Evolutionary conservation across 2,888 invertebrate genomes (phyloP), one percentile per base, ranked within the genome.

Genomic region (Mallateleia sp.): DNA sequence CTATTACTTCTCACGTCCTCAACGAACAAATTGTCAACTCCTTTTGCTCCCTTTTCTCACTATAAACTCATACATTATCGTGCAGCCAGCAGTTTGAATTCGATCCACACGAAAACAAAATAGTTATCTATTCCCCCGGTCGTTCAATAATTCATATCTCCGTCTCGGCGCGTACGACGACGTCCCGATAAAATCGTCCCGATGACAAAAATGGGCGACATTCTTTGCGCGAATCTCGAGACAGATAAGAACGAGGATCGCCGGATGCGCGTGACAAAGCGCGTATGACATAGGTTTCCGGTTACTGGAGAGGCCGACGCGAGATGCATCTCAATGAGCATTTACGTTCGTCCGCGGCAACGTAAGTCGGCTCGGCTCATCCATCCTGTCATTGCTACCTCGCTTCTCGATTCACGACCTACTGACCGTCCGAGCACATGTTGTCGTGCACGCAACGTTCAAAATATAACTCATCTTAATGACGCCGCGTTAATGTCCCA

Each of bases 261-360:
- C 93, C 94, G 94, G 94, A 95, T 94, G 93, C 92, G 91, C 92
- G 91, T 92, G 93, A 94, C 94, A 93, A 93, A 93, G 93, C 93
- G 94, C 93, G 93, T 93, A 92, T 94, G 94, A 94, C 93, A 93
- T 92, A 92, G 92, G 92, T 92, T 94, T 95, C 95, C 95, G 94
- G 94, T 91, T 90, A 91, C 72, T 89, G 88, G 91, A 91, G 91
- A 92, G 91, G 89, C 89, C 86, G 77, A 91, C 94, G 92, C 93
- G 94, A 94, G 94, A 94, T 93, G 94, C 94, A 95, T 95, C 94
- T 90, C 93, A 94, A 94, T 95, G 94, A 94, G 93, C 77, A 62
- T 83, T 88, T 87, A 66, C 88, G 72, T 28, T 88, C 62, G 69
- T 84, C 82, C 85, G 82, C 87, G 79, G 81, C 88, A 87, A 86